A percentile compares a stretch with the other conserved stretches of the same genome.
Evolutionary conservation across 2,113 vertebrate species (phyloP).

Genomic region (Thamnophis sirtalis): DNA sequence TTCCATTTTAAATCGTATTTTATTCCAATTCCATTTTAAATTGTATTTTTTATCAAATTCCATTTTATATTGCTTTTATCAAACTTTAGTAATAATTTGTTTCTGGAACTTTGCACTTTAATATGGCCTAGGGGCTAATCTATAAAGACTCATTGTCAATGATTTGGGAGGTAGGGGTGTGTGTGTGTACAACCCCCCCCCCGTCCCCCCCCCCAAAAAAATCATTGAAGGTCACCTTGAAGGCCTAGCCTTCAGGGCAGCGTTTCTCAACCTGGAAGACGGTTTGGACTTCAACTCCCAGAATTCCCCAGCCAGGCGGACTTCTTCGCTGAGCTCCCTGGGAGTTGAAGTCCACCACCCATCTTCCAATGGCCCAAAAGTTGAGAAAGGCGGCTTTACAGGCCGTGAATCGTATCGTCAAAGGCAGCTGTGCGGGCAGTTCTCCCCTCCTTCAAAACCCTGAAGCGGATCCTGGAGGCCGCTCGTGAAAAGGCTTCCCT

Average conservation of each 20-base stretch:
- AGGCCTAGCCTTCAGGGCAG: background rate
- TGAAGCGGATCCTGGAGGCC: background rate
- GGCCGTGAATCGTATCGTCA: background rate
- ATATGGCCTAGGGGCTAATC: too few species aligned
- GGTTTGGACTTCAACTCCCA: background rate
- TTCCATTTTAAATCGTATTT: too few species aligned
- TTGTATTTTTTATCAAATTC: too few species aligned
- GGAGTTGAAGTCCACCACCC: background rate
- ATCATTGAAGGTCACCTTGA: background rate
- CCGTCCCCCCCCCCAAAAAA: too few species aligned
- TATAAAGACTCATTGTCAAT: too few species aligned
- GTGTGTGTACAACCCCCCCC: too few species aligned
- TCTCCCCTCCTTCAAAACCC: background rate
- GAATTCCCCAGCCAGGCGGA: background rate
- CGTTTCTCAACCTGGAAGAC: background rate
- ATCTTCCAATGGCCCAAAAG: background rate
- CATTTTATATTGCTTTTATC: too few species aligned
- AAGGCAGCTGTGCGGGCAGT: background rate
- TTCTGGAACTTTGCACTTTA: too few species aligned
- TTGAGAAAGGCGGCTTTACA: background rate
- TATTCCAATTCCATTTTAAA: too few species aligned
- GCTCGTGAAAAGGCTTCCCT: background rate
- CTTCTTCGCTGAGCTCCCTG: background rate
- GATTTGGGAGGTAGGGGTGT: too few species aligned
- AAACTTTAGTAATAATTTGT: too few species aligned